These are phyloP conservation scores for Columbina picui DNA, from an alignment of 2,113 vertebrate species.

Conservation along the genomic window DNA sequence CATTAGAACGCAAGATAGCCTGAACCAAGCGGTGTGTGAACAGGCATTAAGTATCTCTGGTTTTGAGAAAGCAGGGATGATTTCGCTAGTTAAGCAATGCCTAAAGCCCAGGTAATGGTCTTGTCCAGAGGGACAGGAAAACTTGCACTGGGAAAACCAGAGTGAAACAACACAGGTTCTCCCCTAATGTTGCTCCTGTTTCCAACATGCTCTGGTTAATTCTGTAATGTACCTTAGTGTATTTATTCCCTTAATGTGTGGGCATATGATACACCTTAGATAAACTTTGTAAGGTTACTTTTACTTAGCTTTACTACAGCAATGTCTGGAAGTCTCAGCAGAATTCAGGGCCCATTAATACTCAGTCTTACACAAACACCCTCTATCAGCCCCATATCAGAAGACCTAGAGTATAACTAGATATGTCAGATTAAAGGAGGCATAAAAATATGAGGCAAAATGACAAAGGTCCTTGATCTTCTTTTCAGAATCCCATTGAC, in stretches of 20 bases:
- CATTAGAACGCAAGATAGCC: constrained; percentile 54
- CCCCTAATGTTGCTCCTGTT: neutral
- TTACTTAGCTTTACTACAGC: neutral
- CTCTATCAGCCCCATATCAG: neutral
- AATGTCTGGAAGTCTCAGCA: neutral
- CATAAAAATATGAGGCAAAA: neutral
- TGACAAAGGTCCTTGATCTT: neutral
- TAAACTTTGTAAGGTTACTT: neutral
- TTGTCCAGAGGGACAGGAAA: neutral
- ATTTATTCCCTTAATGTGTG: neutral
- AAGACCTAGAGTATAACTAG: neutral
- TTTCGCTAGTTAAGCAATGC: neutral
- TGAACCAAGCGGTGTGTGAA: neutral
- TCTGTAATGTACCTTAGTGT: neutral
- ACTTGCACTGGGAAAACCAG: neutral
- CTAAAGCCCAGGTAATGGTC: neutral
- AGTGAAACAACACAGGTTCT: accelerated
- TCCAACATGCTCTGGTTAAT: neutral
- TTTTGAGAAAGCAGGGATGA: neutral
- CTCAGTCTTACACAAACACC: neutral
- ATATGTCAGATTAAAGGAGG: neutral
- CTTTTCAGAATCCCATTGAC: neutral
- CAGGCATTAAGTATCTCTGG: neutral
- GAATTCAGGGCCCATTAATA: neutral
- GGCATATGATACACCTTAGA: neutral